Percentiles rank a stretch among this genome's conserved stretches.
These are phyloP conservation scores for Eristalinus aeneus DNA, from an alignment of 2,888 invertebrate species.

Conservation along the genomic window DNA sequence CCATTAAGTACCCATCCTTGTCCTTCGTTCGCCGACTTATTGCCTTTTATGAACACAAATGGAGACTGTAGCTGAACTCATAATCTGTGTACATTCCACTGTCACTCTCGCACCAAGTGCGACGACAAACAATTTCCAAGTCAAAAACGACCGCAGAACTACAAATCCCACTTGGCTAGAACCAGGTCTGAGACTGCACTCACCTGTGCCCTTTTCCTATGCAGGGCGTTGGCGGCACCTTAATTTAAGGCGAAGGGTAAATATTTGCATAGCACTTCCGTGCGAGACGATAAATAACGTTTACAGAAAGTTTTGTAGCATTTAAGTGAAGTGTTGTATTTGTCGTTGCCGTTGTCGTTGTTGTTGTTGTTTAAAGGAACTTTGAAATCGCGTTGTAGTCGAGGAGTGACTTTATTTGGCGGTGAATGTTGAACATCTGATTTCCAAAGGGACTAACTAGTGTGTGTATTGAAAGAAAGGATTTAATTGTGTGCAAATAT, in stretches of 20 bases:
- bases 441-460: too few relatives aligned
- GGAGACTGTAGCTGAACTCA: background rate
- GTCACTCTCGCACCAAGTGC: background rate
- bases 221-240: background rate
- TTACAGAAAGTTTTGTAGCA: conserved; percentile 19
- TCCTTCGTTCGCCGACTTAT: background rate
- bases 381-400: too few relatives aligned
- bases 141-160: background rate
- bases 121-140: background rate
- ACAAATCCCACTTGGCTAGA: background rate
- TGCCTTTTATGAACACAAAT: background rate
- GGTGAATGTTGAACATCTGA: too few relatives aligned
- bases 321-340: conserved; percentile 27
- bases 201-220: background rate
- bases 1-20: background rate
- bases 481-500: too few relatives aligned
- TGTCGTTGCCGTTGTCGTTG: background rate
- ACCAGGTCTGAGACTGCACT: background rate
- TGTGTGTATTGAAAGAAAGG: too few relatives aligned
- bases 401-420: too few relatives aligned
- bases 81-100: background rate
- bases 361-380: too few relatives aligned
- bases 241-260: conserved; percentile 22
- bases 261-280: conserved; percentile 35
- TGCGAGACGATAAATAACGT: conserved; percentile 36